Base-by-base conservation (phyloP, 2,797 vertebrate species). In the Menidia menidia region DNA sequence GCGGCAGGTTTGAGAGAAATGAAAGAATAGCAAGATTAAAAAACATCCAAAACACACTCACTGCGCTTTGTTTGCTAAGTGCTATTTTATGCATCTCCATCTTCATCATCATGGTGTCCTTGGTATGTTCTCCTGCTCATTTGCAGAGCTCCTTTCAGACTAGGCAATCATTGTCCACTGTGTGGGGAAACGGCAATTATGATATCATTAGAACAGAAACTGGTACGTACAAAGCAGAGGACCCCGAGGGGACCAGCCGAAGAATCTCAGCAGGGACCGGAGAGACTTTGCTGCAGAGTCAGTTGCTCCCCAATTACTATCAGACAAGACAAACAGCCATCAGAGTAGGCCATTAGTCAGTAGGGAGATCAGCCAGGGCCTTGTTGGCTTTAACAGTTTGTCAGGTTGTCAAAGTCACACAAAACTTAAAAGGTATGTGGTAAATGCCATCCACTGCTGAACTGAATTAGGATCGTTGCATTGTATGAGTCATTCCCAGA, bases 301-400 rank as follows among this genome's bases (percentile, higher is more conserved):
- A 57, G 72, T 87, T 47, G 69, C 66, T 78, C 73, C 81, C 89
- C 92, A 93, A 92, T 94, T 94, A 93, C 85, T 78, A 80, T 73
- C 79, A 86, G 83, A 86, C 86, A 88, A 91, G 92, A 81, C 87
- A 84, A 88, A 85, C 89, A 84, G 82, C 87, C 69, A 85, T 91
- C 86, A 87, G 79, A 82, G 51, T 11, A 69, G 81, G 53, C 87
- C 87, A 91, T 92, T 91, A 92, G 87, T 85, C 75, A 80, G 83
- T 55, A 74, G 80, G 74, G 69, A 81, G 66, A 80, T 79, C 16
- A 0, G 44, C 75, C 77, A 60, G 76, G 74, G 83, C 78, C 82
- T 78, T 87, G 73, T 80, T 79, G 80, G 75, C 54, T 85, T 86
- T 87, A 83, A 83, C 73, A 80, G 69, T 78, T 82, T 18, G 43